These are phyloP conservation scores for Carollia perspicillata DNA, from an alignment of 2,113 vertebrate species.

Conservation along the genomic window DNA sequence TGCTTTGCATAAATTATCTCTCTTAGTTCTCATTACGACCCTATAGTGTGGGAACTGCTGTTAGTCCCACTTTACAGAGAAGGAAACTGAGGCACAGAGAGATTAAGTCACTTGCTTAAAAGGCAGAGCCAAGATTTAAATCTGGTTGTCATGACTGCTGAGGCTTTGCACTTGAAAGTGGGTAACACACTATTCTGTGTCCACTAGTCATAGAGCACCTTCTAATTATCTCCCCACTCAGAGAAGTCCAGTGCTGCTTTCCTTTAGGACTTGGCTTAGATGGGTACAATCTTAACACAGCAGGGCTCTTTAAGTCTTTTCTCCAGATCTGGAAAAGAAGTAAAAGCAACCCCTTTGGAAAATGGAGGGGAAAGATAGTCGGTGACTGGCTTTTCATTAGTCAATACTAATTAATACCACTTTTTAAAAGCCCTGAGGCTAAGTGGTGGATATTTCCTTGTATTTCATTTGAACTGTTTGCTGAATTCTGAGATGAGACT, in stretches of 20 bases:
- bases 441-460: not conserved
- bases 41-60: not conserved
- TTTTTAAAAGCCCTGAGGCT: not conserved
- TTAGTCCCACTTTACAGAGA: not conserved
- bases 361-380: not conserved
- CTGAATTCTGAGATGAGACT: not conserved
- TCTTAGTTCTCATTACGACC: not conserved
- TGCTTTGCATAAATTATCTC: not conserved
- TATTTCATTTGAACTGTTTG: conserved; percentile 8
- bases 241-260: not conserved
- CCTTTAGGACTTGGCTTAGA: not conserved
- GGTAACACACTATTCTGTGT: not conserved
- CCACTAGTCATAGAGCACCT: not conserved
- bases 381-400: not conserved
- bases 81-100: not conserved
- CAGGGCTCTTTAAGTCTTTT: not conserved
- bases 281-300: not conserved
- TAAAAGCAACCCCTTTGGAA: not conserved
- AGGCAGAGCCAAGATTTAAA: not conserved
- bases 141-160: not conserved
- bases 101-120: not conserved
- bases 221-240: not conserved
- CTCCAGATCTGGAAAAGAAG: not conserved
- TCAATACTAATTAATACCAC: not conserved
- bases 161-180: not conserved